Conservation (phyloP, 2,113 vertebrate species). For the Saguinus midas region DNA sequence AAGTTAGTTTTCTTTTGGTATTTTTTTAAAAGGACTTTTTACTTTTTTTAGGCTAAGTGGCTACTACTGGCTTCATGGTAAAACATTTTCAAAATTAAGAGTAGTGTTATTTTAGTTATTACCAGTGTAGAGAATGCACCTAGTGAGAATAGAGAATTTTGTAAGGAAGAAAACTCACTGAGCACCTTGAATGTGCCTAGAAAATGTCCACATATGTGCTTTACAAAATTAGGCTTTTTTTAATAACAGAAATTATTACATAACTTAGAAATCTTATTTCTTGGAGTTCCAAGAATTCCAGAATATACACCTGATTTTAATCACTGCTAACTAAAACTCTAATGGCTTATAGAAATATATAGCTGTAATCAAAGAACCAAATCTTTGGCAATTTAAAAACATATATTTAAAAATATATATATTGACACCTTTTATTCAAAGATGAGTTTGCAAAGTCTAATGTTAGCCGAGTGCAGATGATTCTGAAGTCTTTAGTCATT, state of each 20-base stretch:
- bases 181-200: not conserved
- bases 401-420: not conserved
- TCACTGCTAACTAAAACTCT: constrained; percentile 4
- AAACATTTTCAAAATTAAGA: constrained; percentile 46
- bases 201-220: not conserved
- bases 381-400: constrained; percentile 39
- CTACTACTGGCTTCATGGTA: constrained; percentile 21
- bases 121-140: not conserved
- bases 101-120: constrained; percentile 7
- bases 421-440: constrained; percentile 14
- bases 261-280: constrained; percentile 29
- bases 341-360: not conserved
- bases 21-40: not conserved
- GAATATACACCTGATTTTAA: constrained; percentile 6
- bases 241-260: not conserved
- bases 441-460: not conserved
- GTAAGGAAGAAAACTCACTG: not conserved
- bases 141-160: not conserved
- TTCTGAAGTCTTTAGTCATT: not conserved
- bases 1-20: constrained; percentile 35
- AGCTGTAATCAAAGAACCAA: not conserved
- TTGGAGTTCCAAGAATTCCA: constrained; percentile 15
- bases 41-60: constrained; percentile 12
- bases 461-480: not conserved
- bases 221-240: constrained; percentile 17